Evolutionary conservation across 2,797 vertebrate species (phyloP), one percentile per base, ranked within the genome.

Genomic region (Diceros bicornis): DNA sequence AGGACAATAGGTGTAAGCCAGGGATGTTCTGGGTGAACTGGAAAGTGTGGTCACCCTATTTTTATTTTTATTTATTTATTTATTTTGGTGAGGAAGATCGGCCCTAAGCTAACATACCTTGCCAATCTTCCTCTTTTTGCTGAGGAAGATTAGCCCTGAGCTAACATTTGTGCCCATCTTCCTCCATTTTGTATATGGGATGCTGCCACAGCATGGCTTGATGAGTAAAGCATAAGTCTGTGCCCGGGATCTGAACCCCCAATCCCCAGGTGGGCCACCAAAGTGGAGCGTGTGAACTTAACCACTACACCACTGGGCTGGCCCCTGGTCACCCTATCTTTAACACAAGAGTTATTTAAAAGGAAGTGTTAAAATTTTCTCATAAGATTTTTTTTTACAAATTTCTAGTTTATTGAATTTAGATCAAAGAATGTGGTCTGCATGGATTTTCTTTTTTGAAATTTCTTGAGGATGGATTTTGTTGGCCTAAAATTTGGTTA

Each of bases 361-460:
- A 89, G 74, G 34, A 75, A 79, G 37, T 64, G 71, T 44, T 9
- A 50, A 50, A 47, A 0, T 41, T 91, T 92, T 82, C 25, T 50
- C 23, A 23, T 68, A 79, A 23, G 25, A 82, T 96, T 91, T 85
- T 91, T 85, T 89, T 25, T 72, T 94, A 68, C 3, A 78, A 74
- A 61, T 89, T 79, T n/a, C 34, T 61, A 85, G 86, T 89, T 44
- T 74, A 87, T 17, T 86, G 44, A 75, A 64, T 87, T 93, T 93
- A 72, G 18, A 75, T 69, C n/a, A 41, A 81, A 62, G 55, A 86
- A 34, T 85, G 32, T 57, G 37, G 21, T 41, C 37, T 90, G 17
- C 12, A 72, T 89, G n/a, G 41, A 64, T 94, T 81, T 75, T 25
- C 20, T 25, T 62, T 92, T 94, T 77, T 86, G 20, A 47, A 88